A percentile compares a stretch with the other conserved stretches of the same genome.
Evolutionary conservation across 2,797 vertebrate species (phyloP).

Genomic region (Anguilla megastoma): DNA sequence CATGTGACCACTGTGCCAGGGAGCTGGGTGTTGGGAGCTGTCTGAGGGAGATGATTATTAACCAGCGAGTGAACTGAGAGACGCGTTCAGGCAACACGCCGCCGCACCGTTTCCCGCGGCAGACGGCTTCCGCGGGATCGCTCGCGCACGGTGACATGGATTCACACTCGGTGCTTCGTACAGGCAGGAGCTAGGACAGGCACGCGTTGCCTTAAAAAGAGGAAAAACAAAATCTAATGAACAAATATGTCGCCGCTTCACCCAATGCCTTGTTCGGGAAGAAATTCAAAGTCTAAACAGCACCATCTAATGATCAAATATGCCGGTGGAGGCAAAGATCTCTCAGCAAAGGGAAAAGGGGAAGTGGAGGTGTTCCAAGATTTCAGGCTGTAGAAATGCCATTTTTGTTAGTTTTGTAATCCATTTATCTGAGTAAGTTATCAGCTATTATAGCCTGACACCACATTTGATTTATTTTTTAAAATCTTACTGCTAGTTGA

Average conservation of each 20-base stretch:
- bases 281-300: conserved; percentile 22
- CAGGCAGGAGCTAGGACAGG: background rate
- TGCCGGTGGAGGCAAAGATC: background rate
- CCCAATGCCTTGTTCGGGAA: background rate
- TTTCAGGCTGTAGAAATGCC: background rate
- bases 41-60: conserved; percentile 47
- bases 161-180: background rate
- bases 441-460: background rate
- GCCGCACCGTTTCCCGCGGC: background rate
- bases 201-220: background rate
- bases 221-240: background rate
- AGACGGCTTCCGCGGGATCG: background rate
- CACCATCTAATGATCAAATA: conserved; percentile 27
- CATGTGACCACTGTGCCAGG: conserved; percentile 58
- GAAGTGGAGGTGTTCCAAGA: background rate
- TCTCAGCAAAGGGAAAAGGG: background rate
- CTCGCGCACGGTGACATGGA: conserved; percentile 13
- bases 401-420: background rate
- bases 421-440: conserved; percentile 9
- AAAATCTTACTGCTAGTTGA: background rate
- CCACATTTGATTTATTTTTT: background rate
- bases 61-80: conserved; percentile 35
- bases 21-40: conserved; percentile 34
- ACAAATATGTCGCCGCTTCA: conserved; percentile 17
- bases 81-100: conserved; percentile 25